Base-by-base conservation (phyloP, 2,888 invertebrate species). In the Pseudanteris insignis region DNA sequence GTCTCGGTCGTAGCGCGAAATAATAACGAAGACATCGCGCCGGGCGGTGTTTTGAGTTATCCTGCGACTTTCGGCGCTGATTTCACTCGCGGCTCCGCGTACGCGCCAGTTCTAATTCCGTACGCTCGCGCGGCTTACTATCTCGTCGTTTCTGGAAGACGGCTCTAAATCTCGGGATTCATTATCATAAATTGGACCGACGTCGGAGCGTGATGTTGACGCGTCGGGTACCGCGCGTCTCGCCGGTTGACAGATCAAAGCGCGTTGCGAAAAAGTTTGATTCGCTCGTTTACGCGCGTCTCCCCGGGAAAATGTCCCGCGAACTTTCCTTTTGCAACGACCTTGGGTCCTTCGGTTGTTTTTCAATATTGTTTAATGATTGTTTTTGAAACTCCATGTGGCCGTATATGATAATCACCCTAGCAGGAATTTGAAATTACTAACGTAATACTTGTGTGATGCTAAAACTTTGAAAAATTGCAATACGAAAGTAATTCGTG, bases 121-220 rank as follows among this genome's bases (percentile, higher is more conserved):
- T 67, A 47, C 63, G 50, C 65, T 28, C 67, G 67, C 68, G 66
- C 70, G n/a, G 67, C 67, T 72, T 72, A 74, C 74, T 75, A 72
- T 73, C 73, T 70, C 68, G 70, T 67, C 70, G 71, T 72, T 65
- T 70, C 70, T 70, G 70, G 72, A 71, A 72, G 66, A 64, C 67
- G 66, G 67, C 70, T 61, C 75, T 76, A 76, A 76, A 75, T 76
- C 74, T 75, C 64, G 33, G 55, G 71, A 70, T 73, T 76, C 75
- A 75, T 76, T 75, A 75, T 75, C 75, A 76, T 76, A 75, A 76
- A 76, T 75, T 76, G 74, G 74, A 68, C 58, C 51, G 65, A 67
- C 59, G 64, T 59, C 51, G 64, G 47, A 33, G 36, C 53, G 40
- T 57, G 70, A 73, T 70, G 70, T 69, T 71, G 70, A 71, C 70